Conservation (phyloP, 2,113 vertebrate species). For the Oncorhynchus gorbuscha region DNA sequence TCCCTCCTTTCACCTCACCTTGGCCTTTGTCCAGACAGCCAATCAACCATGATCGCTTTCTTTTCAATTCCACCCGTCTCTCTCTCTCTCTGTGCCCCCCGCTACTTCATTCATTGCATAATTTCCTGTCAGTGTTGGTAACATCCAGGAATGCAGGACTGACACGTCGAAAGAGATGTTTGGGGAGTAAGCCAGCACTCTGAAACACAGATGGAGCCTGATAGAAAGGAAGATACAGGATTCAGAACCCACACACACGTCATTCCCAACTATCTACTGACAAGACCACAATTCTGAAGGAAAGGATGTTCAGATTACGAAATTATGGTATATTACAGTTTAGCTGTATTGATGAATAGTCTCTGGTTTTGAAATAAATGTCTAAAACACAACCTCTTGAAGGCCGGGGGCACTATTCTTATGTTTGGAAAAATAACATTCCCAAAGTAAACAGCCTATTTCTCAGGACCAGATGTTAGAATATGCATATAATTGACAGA, state of each 20-base stretch:
- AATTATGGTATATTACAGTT: background rate
- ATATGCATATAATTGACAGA: too few relatives aligned
- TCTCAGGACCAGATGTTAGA: too few relatives aligned
- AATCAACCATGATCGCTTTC: constrained; percentile 65
- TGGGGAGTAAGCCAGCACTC: constrained; percentile 43
- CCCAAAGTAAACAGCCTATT: too few relatives aligned
- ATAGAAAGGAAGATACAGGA: constrained; percentile 31
- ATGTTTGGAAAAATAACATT: too few relatives aligned
- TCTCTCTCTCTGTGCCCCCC: constrained; percentile 14
- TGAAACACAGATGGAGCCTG: constrained; percentile 36
- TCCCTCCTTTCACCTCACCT: constrained; percentile 46
- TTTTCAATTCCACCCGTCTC: constrained; percentile 57
- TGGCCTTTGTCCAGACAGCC: constrained; percentile 71
- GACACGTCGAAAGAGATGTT: constrained; percentile 65
- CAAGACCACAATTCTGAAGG: background rate
- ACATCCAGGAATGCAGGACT: constrained; percentile 64
- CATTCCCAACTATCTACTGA: background rate
- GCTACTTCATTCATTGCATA: constrained; percentile 36
- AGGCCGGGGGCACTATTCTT: too few relatives aligned
- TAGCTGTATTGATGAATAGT: background rate
- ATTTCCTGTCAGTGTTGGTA: constrained; percentile 59
- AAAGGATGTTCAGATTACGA: background rate
- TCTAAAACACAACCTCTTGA: background rate
- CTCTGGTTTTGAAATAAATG: background rate
- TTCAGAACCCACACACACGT: background rate